Evolutionary conservation across 2,797 vertebrate genomes (phyloP).

Genomic region (Gobio occitaniae): DNA sequence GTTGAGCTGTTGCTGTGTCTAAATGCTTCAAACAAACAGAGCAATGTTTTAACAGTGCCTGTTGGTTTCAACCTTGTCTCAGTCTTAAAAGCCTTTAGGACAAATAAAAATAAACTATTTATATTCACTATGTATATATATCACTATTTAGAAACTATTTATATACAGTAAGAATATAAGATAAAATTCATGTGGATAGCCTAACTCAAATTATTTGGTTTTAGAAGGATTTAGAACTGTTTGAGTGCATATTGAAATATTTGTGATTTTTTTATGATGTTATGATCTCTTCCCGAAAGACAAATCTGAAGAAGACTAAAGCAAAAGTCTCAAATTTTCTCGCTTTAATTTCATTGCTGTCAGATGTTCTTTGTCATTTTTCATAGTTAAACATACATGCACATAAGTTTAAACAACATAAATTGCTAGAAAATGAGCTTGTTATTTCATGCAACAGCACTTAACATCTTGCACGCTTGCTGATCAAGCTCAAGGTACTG

Average conservation of each 20-base stretch:
- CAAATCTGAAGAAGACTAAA: background rate
- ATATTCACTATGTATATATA: background rate
- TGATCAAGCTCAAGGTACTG: constrained; percentile 22
- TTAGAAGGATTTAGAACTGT: background rate
- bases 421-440: background rate
- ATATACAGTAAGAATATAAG: background rate
- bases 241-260: background rate
- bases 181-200: background rate
- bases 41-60: no score
- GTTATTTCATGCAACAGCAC: background rate
- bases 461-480: background rate
- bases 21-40: background rate
- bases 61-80: background rate
- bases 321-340: background rate
- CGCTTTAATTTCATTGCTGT: background rate
- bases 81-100: background rate
- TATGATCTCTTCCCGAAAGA: background rate
- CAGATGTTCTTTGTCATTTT: background rate
- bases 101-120: background rate
- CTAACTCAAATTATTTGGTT: background rate
- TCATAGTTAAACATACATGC: background rate
- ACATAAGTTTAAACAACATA: background rate
- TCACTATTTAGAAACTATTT: background rate
- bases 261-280: background rate
- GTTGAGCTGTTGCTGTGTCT: background rate